Conservation (phyloP, 2,113 vertebrate species). For the Corythaixoides concolor region DNA sequence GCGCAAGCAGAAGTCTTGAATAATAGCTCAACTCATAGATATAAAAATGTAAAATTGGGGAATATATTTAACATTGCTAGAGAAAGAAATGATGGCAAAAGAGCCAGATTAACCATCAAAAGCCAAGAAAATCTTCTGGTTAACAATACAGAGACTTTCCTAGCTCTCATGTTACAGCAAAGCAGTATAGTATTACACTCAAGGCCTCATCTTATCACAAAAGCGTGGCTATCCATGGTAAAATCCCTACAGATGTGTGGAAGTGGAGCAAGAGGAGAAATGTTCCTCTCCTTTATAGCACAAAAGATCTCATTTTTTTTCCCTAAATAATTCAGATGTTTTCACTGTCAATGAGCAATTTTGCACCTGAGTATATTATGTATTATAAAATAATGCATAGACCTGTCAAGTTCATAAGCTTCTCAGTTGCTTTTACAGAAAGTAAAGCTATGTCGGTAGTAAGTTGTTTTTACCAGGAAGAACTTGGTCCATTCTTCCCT, state of each 20-base stretch:
- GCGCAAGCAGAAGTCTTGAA: conserved; percentile 28
- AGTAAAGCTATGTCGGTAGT: neutral
- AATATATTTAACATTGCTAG: neutral
- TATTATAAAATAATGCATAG: neutral
- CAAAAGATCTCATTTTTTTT: neutral
- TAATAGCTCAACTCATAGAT: neutral
- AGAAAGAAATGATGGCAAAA: neutral
- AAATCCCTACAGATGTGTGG: neutral
- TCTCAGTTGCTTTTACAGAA: neutral
- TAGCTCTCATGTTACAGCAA: neutral
- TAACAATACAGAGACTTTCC: neutral
- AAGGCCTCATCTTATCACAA: neutral
- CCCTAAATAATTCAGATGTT: neutral
- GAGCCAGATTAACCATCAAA: neutral
- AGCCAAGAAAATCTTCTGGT: neutral
- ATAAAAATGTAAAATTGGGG: neutral
- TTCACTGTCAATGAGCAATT: neutral
- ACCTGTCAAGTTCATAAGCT: neutral
- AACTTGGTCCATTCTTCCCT: neutral
- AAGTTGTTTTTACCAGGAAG: neutral
- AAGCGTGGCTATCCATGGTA: neutral
- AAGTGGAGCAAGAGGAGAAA: neutral
- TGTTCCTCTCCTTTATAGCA: neutral
- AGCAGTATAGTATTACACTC: neutral
- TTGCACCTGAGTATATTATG: neutral